These are phyloP conservation scores for Raja brachyura DNA, from an alignment of 2,113 vertebrate genomes.

Conservation along the genomic window DNA sequence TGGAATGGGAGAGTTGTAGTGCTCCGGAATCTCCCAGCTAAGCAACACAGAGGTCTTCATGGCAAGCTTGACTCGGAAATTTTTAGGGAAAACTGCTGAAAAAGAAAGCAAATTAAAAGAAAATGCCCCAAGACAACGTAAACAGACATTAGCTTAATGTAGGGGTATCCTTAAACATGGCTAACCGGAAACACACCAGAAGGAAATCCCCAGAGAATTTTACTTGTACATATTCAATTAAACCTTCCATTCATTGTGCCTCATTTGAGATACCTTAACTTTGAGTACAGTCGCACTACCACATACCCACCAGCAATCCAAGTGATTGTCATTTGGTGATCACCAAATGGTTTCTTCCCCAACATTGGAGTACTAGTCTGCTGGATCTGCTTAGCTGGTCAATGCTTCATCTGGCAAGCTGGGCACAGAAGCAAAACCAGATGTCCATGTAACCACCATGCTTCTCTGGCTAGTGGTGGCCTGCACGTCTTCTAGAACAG, in stretches of 20 bases:
- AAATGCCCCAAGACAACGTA: slow-evolving; percentile 25
- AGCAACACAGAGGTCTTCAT: slow-evolving; percentile 88
- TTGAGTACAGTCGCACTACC: background rate
- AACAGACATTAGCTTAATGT: background rate
- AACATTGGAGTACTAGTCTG: background rate
- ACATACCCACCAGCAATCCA: slow-evolving; percentile 7
- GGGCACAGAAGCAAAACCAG: background rate
- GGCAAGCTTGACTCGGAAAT: slow-evolving; percentile 93
- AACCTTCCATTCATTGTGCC: background rate
- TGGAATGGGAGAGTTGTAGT: slow-evolving; percentile 65
- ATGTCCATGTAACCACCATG: slow-evolving; percentile 2
- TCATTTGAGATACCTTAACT: background rate
- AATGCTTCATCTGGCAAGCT: slow-evolving; percentile 20
- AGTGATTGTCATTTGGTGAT: background rate
- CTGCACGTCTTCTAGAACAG: background rate
- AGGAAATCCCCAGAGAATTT: background rate
- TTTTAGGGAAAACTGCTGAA: slow-evolving; percentile 86
- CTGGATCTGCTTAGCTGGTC: slow-evolving; percentile 28
- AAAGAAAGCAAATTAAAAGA: slow-evolving; percentile 44
- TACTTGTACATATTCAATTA: background rate
- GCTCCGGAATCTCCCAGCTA: slow-evolving; percentile 89
- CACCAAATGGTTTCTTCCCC: background rate
- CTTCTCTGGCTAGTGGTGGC: background rate
- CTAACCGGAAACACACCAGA: background rate
- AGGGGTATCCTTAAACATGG: background rate